Conservation (phyloP, 2,113 vertebrate genomes). For the Ahaetulla prasina region DNA sequence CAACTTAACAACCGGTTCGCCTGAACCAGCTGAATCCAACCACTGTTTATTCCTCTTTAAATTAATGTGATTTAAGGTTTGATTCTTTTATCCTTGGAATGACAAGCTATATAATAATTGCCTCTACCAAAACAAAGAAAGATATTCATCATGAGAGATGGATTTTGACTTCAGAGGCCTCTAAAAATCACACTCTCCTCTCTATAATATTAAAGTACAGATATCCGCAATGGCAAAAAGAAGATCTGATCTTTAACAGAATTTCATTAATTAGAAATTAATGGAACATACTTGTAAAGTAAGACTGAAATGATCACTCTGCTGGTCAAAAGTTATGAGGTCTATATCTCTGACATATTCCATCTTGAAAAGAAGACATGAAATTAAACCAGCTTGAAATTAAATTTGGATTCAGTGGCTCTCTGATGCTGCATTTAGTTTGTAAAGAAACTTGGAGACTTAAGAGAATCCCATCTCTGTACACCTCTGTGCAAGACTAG, state of each 20-base stretch:
- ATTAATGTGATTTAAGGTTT: neutral
- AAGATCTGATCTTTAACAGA: neutral
- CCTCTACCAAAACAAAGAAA: neutral
- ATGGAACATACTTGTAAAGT: neutral
- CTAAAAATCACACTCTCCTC: neutral
- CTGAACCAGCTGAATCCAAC: too few species aligned
- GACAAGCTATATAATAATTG: neutral
- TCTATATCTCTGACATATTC: neutral
- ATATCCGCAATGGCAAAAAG: neutral
- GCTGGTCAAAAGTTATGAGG: neutral
- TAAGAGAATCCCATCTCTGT: neutral
- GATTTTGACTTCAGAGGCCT: neutral
- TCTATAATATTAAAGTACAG: neutral
- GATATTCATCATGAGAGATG: neutral
- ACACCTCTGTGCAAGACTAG: neutral
- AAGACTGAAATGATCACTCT: neutral
- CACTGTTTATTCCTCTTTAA: neutral
- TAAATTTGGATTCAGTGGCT: neutral
- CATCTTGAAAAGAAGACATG: neutral
- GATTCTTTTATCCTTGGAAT: neutral
- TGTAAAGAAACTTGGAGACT: neutral
- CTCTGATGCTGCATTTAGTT: neutral
- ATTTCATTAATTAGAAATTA: neutral
- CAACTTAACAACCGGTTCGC: too few species aligned
- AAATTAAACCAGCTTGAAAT: neutral